phyloP scores from a whole-genome alignment of 2,113 vertebrate species.

The Coreoperca whiteheadi region DNA sequence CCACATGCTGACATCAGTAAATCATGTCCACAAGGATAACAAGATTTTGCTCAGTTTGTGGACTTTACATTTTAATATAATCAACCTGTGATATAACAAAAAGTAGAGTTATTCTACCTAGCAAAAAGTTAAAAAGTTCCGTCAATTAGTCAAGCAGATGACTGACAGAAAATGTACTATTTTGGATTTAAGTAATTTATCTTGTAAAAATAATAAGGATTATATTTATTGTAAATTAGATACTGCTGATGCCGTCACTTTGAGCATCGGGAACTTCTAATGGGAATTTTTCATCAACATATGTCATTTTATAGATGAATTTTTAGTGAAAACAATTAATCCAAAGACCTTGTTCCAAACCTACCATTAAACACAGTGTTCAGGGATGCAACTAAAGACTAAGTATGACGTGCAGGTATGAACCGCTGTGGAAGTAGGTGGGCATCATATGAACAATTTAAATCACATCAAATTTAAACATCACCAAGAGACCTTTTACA shows the following conservation, averaged over 20 bases:
- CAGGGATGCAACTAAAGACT: too few species aligned
- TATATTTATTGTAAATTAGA: not conserved
- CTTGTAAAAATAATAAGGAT: not conserved
- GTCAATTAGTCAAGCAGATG: not conserved
- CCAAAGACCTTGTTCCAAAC: too few species aligned
- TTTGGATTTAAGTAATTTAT: not conserved
- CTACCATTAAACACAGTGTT: too few species aligned
- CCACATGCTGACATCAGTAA: slow-evolving; percentile 24
- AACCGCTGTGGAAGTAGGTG: too few species aligned
- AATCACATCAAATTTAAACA: not conserved
- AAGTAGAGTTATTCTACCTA: not conserved
- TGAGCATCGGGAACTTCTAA: not conserved
- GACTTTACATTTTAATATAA: slow-evolving; percentile 1
- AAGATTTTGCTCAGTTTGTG: not conserved
- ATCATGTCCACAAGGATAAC: slow-evolving; percentile 11
- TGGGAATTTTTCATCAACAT: not conserved
- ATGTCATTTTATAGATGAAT: not conserved
- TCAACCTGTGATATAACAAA: not conserved
- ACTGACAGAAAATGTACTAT: too few species aligned
- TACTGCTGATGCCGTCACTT: not conserved
- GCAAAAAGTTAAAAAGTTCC: not conserved
- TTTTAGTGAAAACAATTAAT: not conserved
- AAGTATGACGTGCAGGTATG: not conserved
- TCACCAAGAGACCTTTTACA: not conserved
- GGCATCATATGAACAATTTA: not conserved